Evolutionary conservation across 2,113 vertebrate species (phyloP).

Genomic region (Ceuthmochares aereus): DNA sequence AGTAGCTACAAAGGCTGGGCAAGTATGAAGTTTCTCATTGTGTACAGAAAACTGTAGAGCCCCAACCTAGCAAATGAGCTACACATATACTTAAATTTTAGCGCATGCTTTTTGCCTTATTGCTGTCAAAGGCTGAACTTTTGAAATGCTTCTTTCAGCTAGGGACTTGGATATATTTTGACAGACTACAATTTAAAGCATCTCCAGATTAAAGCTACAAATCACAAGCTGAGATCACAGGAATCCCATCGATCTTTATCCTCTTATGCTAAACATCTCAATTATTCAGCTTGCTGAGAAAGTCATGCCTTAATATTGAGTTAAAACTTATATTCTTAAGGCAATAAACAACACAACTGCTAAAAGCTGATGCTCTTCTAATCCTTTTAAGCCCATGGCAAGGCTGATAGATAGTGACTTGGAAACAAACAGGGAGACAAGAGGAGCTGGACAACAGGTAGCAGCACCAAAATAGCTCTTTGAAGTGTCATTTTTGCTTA

Average conservation of each 20-base stretch:
- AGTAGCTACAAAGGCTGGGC: not conserved
- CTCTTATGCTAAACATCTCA: not conserved
- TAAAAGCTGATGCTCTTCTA: not conserved
- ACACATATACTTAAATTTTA: not conserved
- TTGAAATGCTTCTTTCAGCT: not conserved
- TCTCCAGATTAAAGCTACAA: not conserved
- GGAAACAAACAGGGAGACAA: not conserved
- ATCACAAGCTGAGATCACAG: not conserved
- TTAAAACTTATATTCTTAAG: not conserved
- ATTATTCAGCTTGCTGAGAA: not conserved
- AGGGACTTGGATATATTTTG: not conserved
- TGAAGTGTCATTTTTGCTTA: not conserved
- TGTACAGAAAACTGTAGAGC: not conserved
- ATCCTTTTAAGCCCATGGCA: not conserved
- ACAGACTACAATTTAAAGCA: not conserved
- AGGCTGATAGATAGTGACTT: not conserved
- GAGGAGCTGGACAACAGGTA: not conserved
- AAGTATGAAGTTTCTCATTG: not conserved
- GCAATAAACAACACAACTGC: not conserved
- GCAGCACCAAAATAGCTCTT: not conserved
- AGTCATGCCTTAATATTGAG: not conserved
- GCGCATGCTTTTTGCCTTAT: not conserved
- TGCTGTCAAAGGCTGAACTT: not conserved
- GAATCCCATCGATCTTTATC: not conserved
- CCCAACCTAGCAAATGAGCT: not conserved